Conservation (phyloP, 2,113 vertebrate species). For the Mobula hypostoma region DNA sequence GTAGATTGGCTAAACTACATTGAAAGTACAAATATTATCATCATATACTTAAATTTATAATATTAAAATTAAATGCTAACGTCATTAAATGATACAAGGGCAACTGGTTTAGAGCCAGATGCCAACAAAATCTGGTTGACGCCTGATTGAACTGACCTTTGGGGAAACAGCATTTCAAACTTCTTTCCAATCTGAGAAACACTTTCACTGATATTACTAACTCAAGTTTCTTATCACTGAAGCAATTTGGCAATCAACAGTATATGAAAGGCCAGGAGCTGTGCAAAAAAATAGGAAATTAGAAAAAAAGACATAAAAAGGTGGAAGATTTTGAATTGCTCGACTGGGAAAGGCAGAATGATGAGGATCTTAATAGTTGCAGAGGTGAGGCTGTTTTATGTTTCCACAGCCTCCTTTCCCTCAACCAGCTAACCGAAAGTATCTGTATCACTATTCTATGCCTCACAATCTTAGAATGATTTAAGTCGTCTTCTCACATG, state of each 20-base stretch:
- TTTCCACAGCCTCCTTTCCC: background rate
- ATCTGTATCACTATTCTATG: background rate
- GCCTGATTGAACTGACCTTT: too few relatives aligned
- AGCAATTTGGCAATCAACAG: too few relatives aligned
- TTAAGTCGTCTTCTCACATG: background rate
- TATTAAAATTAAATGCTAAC: background rate
- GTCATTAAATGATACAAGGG: background rate
- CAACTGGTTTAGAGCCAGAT: background rate
- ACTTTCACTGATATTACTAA: too few relatives aligned
- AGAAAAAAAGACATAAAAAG: too few relatives aligned
- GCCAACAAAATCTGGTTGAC: background rate
- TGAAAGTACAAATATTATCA: background rate
- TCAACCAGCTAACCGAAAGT: background rate
- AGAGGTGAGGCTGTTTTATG: background rate
- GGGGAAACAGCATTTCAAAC: too few relatives aligned
- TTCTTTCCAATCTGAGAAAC: too few relatives aligned
- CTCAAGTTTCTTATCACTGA: too few relatives aligned
- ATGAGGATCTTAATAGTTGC: too few relatives aligned
- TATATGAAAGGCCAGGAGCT: too few relatives aligned
- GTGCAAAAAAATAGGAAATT: too few relatives aligned
- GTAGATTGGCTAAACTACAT: background rate
- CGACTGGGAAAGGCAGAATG: too few relatives aligned
- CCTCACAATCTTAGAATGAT: background rate
- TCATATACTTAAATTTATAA: background rate
- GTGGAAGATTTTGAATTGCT: too few relatives aligned